Conservation (phyloP, 2,113 vertebrate species). For the Misgurnus anguillicaudatus region DNA sequence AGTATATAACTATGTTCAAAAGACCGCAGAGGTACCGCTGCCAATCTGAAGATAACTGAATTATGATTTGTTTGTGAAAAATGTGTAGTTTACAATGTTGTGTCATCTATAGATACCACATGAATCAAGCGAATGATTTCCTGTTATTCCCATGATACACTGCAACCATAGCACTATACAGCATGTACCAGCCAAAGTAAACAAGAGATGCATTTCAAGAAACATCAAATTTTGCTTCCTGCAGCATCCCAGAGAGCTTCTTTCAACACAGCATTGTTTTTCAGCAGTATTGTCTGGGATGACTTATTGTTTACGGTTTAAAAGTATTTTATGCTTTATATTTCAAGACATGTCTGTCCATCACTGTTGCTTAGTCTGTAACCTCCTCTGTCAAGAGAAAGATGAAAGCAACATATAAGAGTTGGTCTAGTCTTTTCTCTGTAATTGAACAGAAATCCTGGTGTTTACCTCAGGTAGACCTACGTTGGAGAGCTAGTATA, state of each 20-base stretch:
- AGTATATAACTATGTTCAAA: slow-evolving; percentile 16
- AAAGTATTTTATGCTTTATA: background rate
- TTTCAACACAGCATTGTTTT: slow-evolving; percentile 1
- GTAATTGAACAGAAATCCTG: slow-evolving; percentile 13
- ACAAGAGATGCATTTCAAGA: background rate
- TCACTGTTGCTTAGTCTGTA: background rate
- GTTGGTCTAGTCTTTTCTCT: background rate
- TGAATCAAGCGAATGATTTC: background rate
- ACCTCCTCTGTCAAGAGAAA: background rate
- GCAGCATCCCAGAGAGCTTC: background rate
- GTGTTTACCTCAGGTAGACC: slow-evolving; percentile 20
- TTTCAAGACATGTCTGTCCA: background rate
- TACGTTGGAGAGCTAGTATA: background rate
- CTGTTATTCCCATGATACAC: background rate
- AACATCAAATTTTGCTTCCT: slow-evolving; percentile 2
- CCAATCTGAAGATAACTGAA: slow-evolving; percentile 22
- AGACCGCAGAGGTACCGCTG: slow-evolving; percentile 8
- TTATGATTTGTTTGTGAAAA: slow-evolving; percentile 1
- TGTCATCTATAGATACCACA: background rate
- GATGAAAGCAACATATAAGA: background rate
- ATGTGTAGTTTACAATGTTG: background rate
- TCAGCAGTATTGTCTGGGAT: background rate
- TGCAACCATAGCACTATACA: background rate
- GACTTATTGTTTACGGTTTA: background rate
- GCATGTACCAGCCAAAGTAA: background rate